Base-by-base conservation (phyloP, 1,140 invertebrate species). In the Arion vulgaris region DNA sequence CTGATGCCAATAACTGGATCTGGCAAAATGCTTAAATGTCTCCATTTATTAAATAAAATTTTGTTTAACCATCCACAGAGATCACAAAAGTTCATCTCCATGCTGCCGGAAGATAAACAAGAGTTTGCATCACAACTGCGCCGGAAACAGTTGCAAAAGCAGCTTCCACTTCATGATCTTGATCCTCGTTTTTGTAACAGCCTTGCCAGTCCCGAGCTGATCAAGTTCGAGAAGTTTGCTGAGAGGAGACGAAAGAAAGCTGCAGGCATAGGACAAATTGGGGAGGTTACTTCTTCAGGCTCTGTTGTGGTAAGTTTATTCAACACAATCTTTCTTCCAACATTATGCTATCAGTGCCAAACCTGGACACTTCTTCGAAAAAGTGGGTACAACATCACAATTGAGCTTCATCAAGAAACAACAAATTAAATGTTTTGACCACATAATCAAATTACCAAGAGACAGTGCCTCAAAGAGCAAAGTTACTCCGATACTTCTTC, bases 41-140 rank as follows among this genome's bases (percentile, higher is more conserved):
- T 45, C 41, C 41, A 45, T 45, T 15, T 45, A n/a, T n/a, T n/a
- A n/a, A n/a, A n/a, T n/a, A n/a, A n/a, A n/a, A n/a, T n/a, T n/a
- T n/a, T 45, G 15, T 45, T 15, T 7, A 45, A 45, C 41, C 41
- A 45, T 45, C 62, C 38, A 19, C 85, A 95, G 87, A 94, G 99
- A 96, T 97, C 99, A 82, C 97, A 99, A 91, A 94, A 98, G 87
- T 99, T 98, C 94, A 99, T 99, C 93, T 97, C 96, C 77, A 95
- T 96, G 83, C 93, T 99, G 80, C 97, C 98, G 0, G 97, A 99
- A 93, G 97, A 98, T 92, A 98, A 98, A 93, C 96, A 99, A 85
- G 97, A 98, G 82, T 99, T 96, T n/a, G 98, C 98, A 4, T 98
- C 99, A 92, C 95, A 98, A 87, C 97, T 98, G 92, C 94, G 98